phyloP scores from a whole-genome alignment of 2,797 vertebrate species.

The Varecia variegata region DNA sequence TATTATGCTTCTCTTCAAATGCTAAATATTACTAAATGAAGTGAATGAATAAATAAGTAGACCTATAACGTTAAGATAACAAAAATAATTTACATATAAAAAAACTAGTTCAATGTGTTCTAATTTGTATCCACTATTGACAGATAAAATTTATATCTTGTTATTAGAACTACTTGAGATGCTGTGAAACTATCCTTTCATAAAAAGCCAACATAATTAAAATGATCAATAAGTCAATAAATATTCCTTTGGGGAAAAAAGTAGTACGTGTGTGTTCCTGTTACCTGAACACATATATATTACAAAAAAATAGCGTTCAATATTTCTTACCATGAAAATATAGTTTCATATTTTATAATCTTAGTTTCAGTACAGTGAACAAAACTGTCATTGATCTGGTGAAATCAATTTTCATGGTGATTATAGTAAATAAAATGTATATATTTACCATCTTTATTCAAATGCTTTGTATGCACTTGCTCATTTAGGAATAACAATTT shows the following conservation, averaged over 20 bases:
- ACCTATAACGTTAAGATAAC: not conserved
- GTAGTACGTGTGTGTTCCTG: not conserved
- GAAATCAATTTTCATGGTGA: not conserved
- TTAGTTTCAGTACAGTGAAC: not conserved
- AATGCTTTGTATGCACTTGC: not conserved
- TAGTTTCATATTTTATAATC: not conserved
- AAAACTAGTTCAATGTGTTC: not conserved
- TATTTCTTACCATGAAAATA: not conserved
- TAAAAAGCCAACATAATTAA: not conserved
- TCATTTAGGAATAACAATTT: slow-evolving; percentile 32
- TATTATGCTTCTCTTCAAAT: not conserved
- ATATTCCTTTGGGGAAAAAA: not conserved
- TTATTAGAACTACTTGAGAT: not conserved
- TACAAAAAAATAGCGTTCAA: not conserved
- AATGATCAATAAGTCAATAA: not conserved
- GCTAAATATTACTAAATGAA: not conserved
- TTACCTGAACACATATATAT: not conserved
- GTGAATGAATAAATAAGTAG: not conserved
- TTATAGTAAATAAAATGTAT: not conserved
- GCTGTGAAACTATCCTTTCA: not conserved
- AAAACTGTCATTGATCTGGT: not conserved
- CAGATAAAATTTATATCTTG: not conserved
- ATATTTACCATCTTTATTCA: not conserved
- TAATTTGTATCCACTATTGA: not conserved
- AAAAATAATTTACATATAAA: not conserved